Evolutionary conservation across 1,140 invertebrate species (phyloP).

Genomic region (Zaprionus vittiger): DNA sequence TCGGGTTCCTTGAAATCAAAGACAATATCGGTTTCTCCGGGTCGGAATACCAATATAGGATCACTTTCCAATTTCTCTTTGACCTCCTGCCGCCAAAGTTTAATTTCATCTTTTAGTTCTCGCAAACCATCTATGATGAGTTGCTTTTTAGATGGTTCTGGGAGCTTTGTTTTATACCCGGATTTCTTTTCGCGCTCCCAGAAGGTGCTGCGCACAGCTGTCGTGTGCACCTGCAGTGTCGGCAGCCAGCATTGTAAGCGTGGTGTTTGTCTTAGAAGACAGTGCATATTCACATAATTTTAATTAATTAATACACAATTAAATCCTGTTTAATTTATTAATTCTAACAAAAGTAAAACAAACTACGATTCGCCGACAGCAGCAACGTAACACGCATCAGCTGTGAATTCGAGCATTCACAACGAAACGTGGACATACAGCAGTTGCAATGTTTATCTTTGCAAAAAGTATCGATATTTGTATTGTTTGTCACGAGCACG

Average conservation of each 20-base stretch:
- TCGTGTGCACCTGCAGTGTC: constrained; percentile 64
- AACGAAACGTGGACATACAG: neutral
- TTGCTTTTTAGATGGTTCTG: constrained; percentile 85
- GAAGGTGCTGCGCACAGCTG: constrained; percentile 83
- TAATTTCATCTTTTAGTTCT: constrained; percentile 88
- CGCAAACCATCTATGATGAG: constrained; percentile 87
- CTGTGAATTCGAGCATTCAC: constrained; percentile 45
- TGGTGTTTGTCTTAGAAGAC: constrained; percentile 53
- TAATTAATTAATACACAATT: neutral
- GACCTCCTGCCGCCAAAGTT: constrained; percentile 88
- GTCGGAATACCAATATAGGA: constrained; percentile 86
- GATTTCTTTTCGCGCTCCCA: constrained; percentile 88
- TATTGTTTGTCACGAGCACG: neutral
- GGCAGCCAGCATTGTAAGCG: constrained; percentile 42
- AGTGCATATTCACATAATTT: constrained; percentile 51
- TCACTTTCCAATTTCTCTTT: constrained; percentile 87
- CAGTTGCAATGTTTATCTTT: neutral
- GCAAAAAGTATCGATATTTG: neutral
- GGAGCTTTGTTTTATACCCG: constrained; percentile 86
- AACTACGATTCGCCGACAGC: neutral
- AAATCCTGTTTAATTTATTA: too few species aligned
- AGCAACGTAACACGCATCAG: constrained; percentile 71
- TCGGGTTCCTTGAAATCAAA: constrained; percentile 89
- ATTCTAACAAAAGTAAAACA: constrained; percentile 18
- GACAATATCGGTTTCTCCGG: constrained; percentile 88